Base-by-base conservation (phyloP, 2,113 vertebrate species). In the Alethe castanea region DNA sequence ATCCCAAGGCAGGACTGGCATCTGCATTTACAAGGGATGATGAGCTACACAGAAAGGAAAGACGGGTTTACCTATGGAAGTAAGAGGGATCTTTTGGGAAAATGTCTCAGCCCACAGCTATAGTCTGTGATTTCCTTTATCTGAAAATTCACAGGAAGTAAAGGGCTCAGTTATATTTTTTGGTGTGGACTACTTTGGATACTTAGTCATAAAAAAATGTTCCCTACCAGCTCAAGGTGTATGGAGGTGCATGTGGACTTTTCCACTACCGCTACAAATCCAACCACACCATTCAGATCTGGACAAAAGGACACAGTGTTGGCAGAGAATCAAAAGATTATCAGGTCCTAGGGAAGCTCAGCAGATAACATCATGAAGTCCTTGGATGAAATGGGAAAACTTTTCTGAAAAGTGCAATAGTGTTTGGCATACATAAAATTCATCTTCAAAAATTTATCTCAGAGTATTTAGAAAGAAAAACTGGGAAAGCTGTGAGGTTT, bases 201-300 rank as follows among this genome's bases (percentile, higher is more conserved):
- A 53, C 11, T 81, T 61, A 65, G 19, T 29, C 36, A 94, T 22
- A 8, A 25, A 57, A 80, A 77, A 57, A 45, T 8, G 4, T 35
- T 70, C 25, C 19, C 33, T 74, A n/a, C 19, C 14, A 42, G 33
- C 73, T 40, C 31, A 25, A 44, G 23, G 50, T 33, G 5, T 53
- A 48, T 0, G 0, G 15, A 8, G 8, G 26, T 40, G 40, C 24
- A 28, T 31, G 18, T 29, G 56, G 24, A 54, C 11, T 3, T 12
- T 77, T 66, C 48, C 4, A 36, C 33, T 9, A 59, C 25, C 14
- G 19, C 35, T 65, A 38, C 9, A 85, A 84, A 84, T 57, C 28
- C 35, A 84, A 12, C 6, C 24, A 87, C 3, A 3, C 18, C 7
- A 16, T 47, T 60, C 29, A 71, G 6, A 67, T 22, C 12, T 64